Evolutionary conservation across 2,113 vertebrate species (phyloP).

Genomic region (Bubo bubo): DNA sequence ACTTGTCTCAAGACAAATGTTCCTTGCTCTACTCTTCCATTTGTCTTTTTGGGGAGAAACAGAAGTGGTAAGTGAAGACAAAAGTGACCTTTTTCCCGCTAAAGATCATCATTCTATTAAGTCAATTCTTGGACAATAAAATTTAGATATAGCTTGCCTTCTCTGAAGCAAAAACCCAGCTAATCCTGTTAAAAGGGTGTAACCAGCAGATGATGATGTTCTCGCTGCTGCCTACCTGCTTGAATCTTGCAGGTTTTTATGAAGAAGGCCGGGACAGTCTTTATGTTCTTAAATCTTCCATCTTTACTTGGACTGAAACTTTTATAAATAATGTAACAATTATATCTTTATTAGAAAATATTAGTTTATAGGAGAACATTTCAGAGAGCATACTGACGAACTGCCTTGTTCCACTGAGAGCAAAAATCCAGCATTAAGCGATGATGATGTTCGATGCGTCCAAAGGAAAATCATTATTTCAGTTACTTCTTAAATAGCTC

Average conservation of each 20-base stretch:
- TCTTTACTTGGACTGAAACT: background rate
- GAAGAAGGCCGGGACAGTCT: background rate
- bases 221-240: background rate
- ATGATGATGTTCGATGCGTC: constrained; percentile 9
- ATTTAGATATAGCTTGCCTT: background rate
- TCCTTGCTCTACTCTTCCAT: background rate
- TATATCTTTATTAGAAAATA: background rate
- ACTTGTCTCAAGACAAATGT: background rate
- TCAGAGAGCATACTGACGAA: background rate
- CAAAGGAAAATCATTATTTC: constrained; percentile 44
- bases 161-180: background rate
- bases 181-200: background rate
- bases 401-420: background rate
- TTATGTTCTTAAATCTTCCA: background rate
- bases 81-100: accelerated
- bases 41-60: background rate
- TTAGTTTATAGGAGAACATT: background rate
- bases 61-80: background rate
- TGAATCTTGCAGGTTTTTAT: background rate
- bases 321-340: background rate
- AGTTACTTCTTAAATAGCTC: constrained; percentile 31
- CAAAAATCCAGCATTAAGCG: background rate
- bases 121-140: background rate
- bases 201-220: background rate
- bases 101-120: background rate